A percentile compares a stretch with the other conserved stretches of the same genome.
phyloP scores from a whole-genome alignment of 1,140 invertebrate genomes.

The Ceratina australensis region DNA sequence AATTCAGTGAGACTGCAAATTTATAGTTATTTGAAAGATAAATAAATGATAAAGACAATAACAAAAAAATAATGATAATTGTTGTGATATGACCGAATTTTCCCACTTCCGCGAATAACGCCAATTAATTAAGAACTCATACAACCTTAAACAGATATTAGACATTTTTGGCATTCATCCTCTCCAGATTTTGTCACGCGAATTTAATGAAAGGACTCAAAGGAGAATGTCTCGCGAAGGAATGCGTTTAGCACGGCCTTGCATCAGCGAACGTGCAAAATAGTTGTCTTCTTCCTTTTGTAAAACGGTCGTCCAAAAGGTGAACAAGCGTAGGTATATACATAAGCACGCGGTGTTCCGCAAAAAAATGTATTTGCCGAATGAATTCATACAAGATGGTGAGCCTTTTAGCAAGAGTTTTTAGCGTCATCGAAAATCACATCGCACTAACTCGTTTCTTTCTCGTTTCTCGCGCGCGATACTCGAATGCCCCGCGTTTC shows the following conservation, averaged over 20 bases:
- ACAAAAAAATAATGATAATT: too few relatives aligned
- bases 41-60: too few relatives aligned
- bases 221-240: not conserved
- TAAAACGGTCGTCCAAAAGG: constrained; percentile 2
- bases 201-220: not conserved
- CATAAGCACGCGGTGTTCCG: not conserved
- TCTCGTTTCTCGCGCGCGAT: constrained; percentile 5
- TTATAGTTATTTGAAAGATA: too few relatives aligned
- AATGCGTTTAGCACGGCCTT: constrained; percentile 19
- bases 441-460: not conserved
- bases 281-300: not conserved
- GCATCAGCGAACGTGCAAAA: constrained; percentile 12
- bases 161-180: not conserved
- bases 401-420: constrained; percentile 36
- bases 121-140: too few relatives aligned
- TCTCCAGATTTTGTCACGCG: not conserved
- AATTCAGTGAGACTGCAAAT: too few relatives aligned
- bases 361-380: constrained; percentile 32
- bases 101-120: too few relatives aligned
- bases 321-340: constrained; percentile 6
- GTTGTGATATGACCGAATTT: too few relatives aligned
- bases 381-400: constrained; percentile 38
- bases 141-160: too few relatives aligned
- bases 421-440: not conserved
- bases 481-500: not conserved